These are phyloP conservation scores for Cotesia vestalis DNA, from an alignment of 1,140 invertebrate genomes.

Conservation along the genomic window DNA sequence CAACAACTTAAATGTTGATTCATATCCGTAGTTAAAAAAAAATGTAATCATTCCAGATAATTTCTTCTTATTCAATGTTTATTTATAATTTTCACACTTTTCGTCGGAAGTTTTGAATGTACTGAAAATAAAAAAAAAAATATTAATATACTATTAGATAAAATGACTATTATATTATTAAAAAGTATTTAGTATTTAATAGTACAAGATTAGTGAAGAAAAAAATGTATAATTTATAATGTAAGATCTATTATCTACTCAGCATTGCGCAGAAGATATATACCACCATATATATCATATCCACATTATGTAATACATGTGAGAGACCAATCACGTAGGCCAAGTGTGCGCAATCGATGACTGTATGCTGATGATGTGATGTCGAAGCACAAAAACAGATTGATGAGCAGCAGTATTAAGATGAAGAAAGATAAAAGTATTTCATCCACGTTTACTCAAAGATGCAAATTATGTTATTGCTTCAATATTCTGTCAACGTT, in stretches of 20 bases:
- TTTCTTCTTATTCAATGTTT: too few species aligned
- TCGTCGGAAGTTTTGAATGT: too few species aligned
- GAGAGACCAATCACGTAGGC: conserved; percentile 20
- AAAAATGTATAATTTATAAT: background rate
- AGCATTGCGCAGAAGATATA: background rate
- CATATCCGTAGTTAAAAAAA: too few species aligned
- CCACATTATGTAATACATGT: conserved; percentile 12
- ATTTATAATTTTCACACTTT: too few species aligned
- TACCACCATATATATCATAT: conserved; percentile 12
- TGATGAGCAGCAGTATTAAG: background rate
- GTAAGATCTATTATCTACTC: conserved; percentile 8
- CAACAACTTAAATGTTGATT: too few species aligned
- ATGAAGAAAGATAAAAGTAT: background rate
- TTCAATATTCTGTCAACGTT: too few species aligned
- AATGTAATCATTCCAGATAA: too few species aligned
- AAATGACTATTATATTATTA: too few species aligned
- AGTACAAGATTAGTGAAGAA: background rate
- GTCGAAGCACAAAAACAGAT: background rate
- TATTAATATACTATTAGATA: too few species aligned
- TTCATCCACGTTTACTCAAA: background rate
- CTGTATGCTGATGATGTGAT: conserved; percentile 14
- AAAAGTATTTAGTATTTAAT: background rate
- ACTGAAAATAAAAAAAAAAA: too few species aligned
- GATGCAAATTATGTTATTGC: too few species aligned
- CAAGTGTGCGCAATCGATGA: conserved; percentile 42